Percentiles rank a stretch among this genome's conserved stretches.
Evolutionary conservation across 2,888 invertebrate species (phyloP).

Genomic region (Synergus umbraculus): DNA sequence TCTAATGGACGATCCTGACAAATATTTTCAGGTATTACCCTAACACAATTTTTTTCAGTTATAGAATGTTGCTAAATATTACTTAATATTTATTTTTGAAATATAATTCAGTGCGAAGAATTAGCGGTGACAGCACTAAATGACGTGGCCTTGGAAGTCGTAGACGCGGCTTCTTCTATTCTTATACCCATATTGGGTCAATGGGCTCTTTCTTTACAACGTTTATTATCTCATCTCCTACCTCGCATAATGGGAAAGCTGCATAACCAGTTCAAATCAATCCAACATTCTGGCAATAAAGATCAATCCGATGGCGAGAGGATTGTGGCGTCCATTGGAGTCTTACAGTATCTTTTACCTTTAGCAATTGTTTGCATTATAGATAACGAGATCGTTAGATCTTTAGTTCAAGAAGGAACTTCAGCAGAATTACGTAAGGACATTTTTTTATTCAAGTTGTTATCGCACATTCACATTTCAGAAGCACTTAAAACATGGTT

Average conservation of each 20-base stretch:
- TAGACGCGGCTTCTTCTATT: constrained; percentile 79
- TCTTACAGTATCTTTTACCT: constrained; percentile 69
- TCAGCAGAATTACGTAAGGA: constrained; percentile 67
- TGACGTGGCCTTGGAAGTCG: constrained; percentile 80
- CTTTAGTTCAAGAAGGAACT: constrained; percentile 59
- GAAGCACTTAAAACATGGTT: constrained; percentile 22
- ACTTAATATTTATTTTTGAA: constrained; percentile 19
- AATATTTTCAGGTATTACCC: constrained; percentile 79
- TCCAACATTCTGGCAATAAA: constrained; percentile 64
- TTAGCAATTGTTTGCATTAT: constrained; percentile 69
- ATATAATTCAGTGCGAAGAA: constrained; percentile 78
- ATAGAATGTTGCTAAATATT: background rate
- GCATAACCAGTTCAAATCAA: constrained; percentile 66
- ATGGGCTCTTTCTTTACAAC: constrained; percentile 81
- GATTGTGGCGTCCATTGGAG: constrained; percentile 64
- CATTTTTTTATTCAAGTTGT: background rate
- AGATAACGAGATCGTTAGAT: constrained; percentile 64
- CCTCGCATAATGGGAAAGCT: constrained; percentile 70
- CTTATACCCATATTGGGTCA: constrained; percentile 83
- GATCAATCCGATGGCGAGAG: constrained; percentile 67
- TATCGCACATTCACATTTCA: background rate
- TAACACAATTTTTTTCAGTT: too few species aligned
- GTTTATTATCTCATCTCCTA: constrained; percentile 79
- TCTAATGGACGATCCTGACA: constrained; percentile 83
- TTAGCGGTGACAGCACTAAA: constrained; percentile 80